These are phyloP conservation scores for Ptilorrhoa leucosticta DNA, from an alignment of 2,113 vertebrate species.

Conservation along the genomic window DNA sequence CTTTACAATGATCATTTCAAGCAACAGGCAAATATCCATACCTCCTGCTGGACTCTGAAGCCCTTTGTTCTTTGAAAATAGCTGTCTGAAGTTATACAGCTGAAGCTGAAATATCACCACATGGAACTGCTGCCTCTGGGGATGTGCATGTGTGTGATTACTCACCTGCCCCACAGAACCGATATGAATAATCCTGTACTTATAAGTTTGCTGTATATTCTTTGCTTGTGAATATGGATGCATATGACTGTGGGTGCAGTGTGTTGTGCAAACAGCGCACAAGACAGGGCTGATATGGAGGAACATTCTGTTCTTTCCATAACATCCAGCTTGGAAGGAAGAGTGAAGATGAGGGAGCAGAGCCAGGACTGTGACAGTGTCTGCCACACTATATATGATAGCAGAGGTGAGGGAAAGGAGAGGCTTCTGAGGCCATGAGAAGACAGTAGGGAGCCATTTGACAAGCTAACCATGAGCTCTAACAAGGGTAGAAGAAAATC, in stretches of 20 bases:
- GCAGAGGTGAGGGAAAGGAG: neutral
- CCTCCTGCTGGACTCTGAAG: neutral
- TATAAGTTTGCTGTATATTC: neutral
- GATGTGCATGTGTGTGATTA: neutral
- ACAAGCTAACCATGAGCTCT: neutral
- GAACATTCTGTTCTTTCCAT: neutral
- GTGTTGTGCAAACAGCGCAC: neutral
- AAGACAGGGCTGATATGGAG: neutral
- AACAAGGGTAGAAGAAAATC: neutral
- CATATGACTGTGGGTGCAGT: neutral
- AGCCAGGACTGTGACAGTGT: neutral
- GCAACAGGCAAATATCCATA: neutral
- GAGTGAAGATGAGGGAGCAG: neutral
- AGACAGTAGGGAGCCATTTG: neutral
- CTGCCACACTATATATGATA: neutral
- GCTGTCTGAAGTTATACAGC: neutral
- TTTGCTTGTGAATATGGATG: no score
- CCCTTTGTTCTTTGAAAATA: neutral
- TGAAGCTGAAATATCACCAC: neutral
- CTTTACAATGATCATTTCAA: neutral
- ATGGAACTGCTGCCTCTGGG: neutral
- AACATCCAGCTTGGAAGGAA: neutral
- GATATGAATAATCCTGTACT: neutral
- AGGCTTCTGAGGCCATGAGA: neutral
- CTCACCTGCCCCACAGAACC: neutral